Conservation (phyloP, 2,113 vertebrate species). For the Lagopus muta region DNA sequence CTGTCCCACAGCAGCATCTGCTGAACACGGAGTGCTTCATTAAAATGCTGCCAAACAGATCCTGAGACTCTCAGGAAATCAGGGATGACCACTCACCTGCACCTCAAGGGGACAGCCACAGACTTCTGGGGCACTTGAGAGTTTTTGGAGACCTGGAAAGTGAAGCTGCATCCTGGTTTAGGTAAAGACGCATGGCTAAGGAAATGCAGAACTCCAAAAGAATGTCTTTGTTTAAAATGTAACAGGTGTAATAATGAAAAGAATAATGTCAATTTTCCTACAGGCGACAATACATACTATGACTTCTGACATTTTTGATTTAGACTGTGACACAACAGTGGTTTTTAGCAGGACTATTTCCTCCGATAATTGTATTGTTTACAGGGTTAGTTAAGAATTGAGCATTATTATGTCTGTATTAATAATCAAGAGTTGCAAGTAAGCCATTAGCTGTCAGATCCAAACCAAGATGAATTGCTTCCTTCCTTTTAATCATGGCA, state of each 20-base stretch:
- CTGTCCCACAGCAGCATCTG: not conserved
- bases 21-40: not conserved
- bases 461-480: not conserved
- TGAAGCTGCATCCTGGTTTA: not conserved
- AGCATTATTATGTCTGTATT: not conserved
- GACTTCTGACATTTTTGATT: not conserved
- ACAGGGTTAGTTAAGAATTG: conserved; percentile 17
- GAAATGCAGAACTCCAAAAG: not conserved
- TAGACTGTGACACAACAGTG: not conserved
- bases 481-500: not conserved
- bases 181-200: not conserved
- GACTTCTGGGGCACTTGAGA: not conserved
- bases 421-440: not conserved
- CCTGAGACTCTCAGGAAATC: not conserved
- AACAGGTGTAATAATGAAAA: not conserved
- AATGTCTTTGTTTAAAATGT: not conserved
- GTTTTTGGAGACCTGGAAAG: not conserved
- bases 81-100: not conserved
- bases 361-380: not conserved
- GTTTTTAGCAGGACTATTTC: not conserved
- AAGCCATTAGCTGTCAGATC: not conserved
- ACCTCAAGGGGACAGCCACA: not conserved
- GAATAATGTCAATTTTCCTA: not conserved
- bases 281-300: not conserved
- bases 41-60: not conserved